Conservation (phyloP, 2,888 invertebrate species). For the Meloe dianella region DNA sequence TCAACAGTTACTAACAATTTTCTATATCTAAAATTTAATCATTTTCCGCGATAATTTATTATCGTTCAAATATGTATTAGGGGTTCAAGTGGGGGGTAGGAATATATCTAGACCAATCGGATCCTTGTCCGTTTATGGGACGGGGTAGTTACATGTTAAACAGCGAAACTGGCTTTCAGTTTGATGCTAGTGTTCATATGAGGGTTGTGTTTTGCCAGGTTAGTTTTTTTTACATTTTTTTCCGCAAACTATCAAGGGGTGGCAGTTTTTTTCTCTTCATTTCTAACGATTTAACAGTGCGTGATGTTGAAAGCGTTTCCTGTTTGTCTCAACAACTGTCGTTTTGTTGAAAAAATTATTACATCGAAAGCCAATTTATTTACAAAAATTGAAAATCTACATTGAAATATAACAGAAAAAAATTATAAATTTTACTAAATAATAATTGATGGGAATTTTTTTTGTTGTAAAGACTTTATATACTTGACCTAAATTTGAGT, state of each 20-base stretch:
- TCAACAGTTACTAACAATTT: neutral
- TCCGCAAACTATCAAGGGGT: slow-evolving; percentile 14
- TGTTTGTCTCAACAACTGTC: slow-evolving; percentile 13
- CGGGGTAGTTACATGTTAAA: slow-evolving; percentile 52
- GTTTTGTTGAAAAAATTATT: slow-evolving; percentile 1
- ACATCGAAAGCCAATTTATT: neutral
- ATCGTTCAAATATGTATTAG: slow-evolving; percentile 19
- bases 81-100: slow-evolving; percentile 47
- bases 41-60: slow-evolving; percentile 10
- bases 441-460: slow-evolving; percentile 12
- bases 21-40: neutral
- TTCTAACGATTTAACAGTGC: slow-evolving; percentile 13
- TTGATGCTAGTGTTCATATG: slow-evolving; percentile 36
- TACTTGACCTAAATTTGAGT: slow-evolving; percentile 15
- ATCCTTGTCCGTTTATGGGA: slow-evolving; percentile 54
- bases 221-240: slow-evolving; percentile 17
- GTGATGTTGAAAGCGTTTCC: slow-evolving; percentile 13
- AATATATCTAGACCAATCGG: slow-evolving; percentile 49
- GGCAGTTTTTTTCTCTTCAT: slow-evolving; percentile 7
- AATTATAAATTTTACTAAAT: neutral
- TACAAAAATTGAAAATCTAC: neutral
- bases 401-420: neutral
- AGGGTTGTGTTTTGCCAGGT: slow-evolving; percentile 37
- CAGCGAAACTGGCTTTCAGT: slow-evolving; percentile 43
- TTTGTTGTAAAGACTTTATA: slow-evolving; percentile 4